Evolutionary conservation across 2,113 vertebrate genomes (phyloP), one percentile per base, ranked within the genome.

Genomic region (Tauraco erythrolophus): DNA sequence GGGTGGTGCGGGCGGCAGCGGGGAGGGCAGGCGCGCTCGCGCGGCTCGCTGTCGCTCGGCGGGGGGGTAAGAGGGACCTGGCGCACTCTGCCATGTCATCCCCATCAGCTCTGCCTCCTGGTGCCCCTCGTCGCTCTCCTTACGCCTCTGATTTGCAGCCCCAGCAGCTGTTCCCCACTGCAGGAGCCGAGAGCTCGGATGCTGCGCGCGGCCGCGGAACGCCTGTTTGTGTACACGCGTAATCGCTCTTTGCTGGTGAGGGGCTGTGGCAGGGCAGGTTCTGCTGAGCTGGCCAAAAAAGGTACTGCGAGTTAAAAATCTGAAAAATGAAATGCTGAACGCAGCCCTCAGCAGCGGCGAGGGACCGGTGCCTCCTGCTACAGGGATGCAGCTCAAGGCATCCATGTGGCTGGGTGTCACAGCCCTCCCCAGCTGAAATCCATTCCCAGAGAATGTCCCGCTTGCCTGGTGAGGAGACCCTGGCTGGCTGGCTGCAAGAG

Each of bases 281-380:
- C 76, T 56, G 65, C 80, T 82, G 69, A 83, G 71, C 25, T 9
- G 21, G 51, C 57, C 18, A 57, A 31, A 45, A 88, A 54, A 11
- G 39, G 33, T 54, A 54, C 43, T 54, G 46, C 41, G 58, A 69
- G 41, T 70, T 83, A 50, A 91, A 94, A 81, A 77, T 74, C 23
- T 78, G 79, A 88, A 85, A 89, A 90, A 81, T 65, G 51, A 85
- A 94, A 86, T 66, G 43, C 46, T 27, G 60, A 60, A 48, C 74
- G 45, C 2, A 1, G 14, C 23, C 50, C 45, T 61, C 2, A 1
- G 19, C 33, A 25, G 43, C 6, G 1, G 23, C 24, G 35, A 56
- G 28, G 64, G 12, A 54, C 6, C 10, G 54, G 39, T 48, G 50
- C 25, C 18, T 22, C 19, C 48, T 88, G 57, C 68, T 54, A 11